Base-by-base conservation (phyloP, 1,140 invertebrate genomes). In the Eueides isabella region DNA sequence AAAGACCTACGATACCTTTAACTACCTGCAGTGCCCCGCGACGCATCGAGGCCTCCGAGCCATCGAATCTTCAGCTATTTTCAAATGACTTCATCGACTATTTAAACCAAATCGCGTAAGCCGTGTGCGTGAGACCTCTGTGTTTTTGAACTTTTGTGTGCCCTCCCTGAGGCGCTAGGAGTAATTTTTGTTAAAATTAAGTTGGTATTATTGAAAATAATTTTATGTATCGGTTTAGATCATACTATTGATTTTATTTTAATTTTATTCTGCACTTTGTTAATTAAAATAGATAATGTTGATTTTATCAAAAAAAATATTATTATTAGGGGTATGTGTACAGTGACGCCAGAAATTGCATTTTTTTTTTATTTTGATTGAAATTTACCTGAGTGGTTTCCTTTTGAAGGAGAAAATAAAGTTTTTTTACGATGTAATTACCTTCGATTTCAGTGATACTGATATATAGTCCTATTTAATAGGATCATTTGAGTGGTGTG, bases 51-150 rank as follows among this genome's bases (percentile, higher is more conserved):
- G 63, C 79, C 76, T 76, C 80, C 35, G 87, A 89, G 26, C 83
- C 88, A 63, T 85, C 94, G 7, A 92, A 93, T 76, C 91, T 95
- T 82, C 94, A 95, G 82, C 91, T 95, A 66, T 94, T 95, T 81
- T 95, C 94, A 62, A 95, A 94, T 83, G 93, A 94, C 79, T 94
- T 94, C 85, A 93, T 94, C 72, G 92, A 94, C 83, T 95, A 95
- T 87, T 86, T 95, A 72, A 95, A 94, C 84, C 94, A 94, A 86
- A 94, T 94, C 85, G 94, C 94, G 75, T 94, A 93, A 90, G 67
- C 63, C 55, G 71, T 63, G 74, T 67, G 77, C 72, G 77, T 68
- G 71, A 70, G 73, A 80, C 78, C 71, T 65, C 73, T 71, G 82
- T 76, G 82, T 69, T 70, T 67, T 79, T 78, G 85, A 77, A 90